Percentiles rank a stretch among this genome's conserved stretches.
Evolutionary conservation across 2,888 invertebrate genomes (phyloP).

Genomic region (Eugnorisma glareosa): DNA sequence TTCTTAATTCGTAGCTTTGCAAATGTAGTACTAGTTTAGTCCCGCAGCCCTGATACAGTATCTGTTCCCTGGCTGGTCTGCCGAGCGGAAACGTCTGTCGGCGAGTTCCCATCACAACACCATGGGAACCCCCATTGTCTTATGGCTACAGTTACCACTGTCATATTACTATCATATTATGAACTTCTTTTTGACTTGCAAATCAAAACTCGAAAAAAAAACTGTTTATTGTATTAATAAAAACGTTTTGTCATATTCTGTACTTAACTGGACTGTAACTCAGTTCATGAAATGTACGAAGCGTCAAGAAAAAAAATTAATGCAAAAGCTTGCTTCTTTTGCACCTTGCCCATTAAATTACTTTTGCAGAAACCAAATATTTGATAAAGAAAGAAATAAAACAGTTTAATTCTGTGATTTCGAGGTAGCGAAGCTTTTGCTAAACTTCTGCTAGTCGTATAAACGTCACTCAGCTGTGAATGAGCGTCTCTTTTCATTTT

Average conservation of each 20-base stretch:
- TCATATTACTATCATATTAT: slow-evolving; percentile 33
- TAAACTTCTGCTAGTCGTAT: not conserved
- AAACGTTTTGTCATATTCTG: not conserved
- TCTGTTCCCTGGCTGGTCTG: slow-evolving; percentile 44
- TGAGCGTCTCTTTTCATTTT: not conserved
- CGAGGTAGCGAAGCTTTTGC: no score
- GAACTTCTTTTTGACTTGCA: slow-evolving; percentile 9
- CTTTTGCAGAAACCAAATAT: not conserved
- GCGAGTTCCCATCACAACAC: slow-evolving; percentile 57
- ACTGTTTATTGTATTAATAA: not conserved
- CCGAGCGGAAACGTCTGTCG: slow-evolving; percentile 61
- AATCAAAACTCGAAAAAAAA: slow-evolving; percentile 16
- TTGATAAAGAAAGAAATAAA: not conserved
- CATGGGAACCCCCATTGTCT: slow-evolving; percentile 64
- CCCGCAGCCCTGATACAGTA: slow-evolving; percentile 56
- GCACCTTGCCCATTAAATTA: not conserved
- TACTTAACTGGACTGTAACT: not conserved
- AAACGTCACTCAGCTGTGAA: not conserved
- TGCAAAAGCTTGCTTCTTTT: not conserved
- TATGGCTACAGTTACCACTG: slow-evolving; percentile 50
- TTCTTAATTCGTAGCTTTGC: not conserved
- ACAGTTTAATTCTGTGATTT: not conserved
- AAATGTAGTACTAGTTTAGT: not conserved
- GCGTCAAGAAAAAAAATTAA: not conserved
- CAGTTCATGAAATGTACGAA: not conserved